Evolutionary conservation across 2,797 vertebrate species (phyloP), one percentile per base, ranked within the genome.

Genomic region (Naso thynnoides): DNA sequence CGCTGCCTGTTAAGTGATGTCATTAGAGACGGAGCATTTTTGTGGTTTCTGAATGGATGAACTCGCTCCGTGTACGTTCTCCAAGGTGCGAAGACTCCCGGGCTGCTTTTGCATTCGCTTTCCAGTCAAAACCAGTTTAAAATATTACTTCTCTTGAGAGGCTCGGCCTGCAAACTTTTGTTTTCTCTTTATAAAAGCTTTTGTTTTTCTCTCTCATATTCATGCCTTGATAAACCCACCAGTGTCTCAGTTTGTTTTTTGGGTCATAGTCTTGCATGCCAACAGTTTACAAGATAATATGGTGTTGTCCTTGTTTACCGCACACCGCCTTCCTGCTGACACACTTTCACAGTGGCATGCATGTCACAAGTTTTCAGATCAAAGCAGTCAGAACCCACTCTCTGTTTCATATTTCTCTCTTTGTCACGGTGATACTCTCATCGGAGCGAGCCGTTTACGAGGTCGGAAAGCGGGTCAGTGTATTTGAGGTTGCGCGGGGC

Each of bases 1-100:
- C 45, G 6, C 83, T 78, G 82, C 77, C 82, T 83, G 76, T 66
- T 83, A 70, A 86, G 81, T 88, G 82, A 90, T 85, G 89, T 89
- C 87, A 81, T 86, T 76, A 86, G 67, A 66, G 72, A 50, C 13
- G 33, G 52, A 63, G 81, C 76, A 65, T 89, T 79, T 78, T 81
- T 88, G 82, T 66, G 87, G 86, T 89, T 86, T 91, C 69, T 71
- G 69, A 80, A 83, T 66, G 56, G 78, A 69, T 60, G 76, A 82
- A 83, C 73, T 69, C 16, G 45, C 78, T 82, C 68, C 67, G 48
- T 80, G 73, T 61, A 78, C 85, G 79, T 73, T 80, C 81, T 83
- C 58, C 19, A 74, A 92, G 86, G 89, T 91, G 88, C 18, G 15
- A 81, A 69, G 48, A 26, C 70, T 70, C 8, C 23, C 31, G 48